A percentile compares a stretch with the other conserved stretches of the same genome.
phyloP scores from a whole-genome alignment of 1,140 invertebrate genomes.

The Lerema accius region DNA sequence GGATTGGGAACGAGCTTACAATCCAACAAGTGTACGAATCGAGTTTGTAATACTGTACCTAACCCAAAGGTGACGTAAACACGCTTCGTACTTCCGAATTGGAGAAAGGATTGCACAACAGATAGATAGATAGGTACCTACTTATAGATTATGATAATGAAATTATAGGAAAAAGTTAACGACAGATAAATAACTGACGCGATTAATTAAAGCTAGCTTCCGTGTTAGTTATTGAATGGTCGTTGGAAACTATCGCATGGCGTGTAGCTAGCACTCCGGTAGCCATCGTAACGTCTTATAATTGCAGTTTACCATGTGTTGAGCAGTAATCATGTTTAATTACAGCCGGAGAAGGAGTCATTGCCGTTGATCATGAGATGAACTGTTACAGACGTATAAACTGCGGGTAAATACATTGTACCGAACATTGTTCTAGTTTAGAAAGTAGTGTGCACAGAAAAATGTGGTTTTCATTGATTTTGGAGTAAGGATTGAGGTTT shows the following conservation, averaged over 20 bases:
- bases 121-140: too few relatives aligned
- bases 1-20: constrained; percentile 58
- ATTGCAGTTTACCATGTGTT: constrained; percentile 76
- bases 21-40: constrained; percentile 38
- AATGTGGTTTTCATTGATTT: too few relatives aligned
- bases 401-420: constrained; percentile 56
- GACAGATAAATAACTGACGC: constrained; percentile 46
- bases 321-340: constrained; percentile 80
- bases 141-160: constrained; percentile 32
- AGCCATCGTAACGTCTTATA: constrained; percentile 73
- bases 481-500: too few relatives aligned
- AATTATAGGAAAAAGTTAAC: constrained; percentile 42
- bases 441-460: constrained; percentile 38
- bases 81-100: constrained; percentile 36
- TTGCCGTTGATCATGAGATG: constrained; percentile 80
- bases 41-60: constrained; percentile 48
- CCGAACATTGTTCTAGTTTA: constrained; percentile 44
- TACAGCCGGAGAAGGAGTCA: constrained; percentile 73
- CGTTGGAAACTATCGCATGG: constrained; percentile 69
- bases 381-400: constrained; percentile 77
- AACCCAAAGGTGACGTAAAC: constrained; percentile 44
- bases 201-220: constrained; percentile 67
- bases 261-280: constrained; percentile 62
- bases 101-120: too few relatives aligned
- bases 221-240: constrained; percentile 67